Percentiles rank a stretch among this genome's conserved stretches.
Evolutionary conservation across 1,140 invertebrate genomes (phyloP).

Genomic region (Atta cephalotes): DNA sequence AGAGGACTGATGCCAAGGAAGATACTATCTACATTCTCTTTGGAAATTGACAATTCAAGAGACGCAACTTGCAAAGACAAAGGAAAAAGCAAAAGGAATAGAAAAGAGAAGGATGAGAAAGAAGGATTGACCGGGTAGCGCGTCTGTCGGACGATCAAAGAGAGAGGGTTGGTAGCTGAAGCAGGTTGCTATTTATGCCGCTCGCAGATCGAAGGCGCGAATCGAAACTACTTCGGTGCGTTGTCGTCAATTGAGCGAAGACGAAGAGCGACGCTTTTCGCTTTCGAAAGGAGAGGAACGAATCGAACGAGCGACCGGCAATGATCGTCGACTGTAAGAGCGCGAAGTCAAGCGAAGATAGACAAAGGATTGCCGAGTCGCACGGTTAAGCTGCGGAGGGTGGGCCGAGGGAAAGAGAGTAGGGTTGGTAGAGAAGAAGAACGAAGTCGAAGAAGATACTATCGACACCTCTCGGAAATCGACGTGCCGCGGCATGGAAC

Average conservation of each 20-base stretch:
- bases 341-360: constrained; percentile 56
- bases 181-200: constrained; percentile 55
- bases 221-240: constrained; percentile 48
- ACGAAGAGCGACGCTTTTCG: constrained; percentile 58
- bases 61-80: constrained; percentile 18
- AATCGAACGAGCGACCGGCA: constrained; percentile 29
- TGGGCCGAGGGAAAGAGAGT: background rate
- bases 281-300: constrained; percentile 38
- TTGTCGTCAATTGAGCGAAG: constrained; percentile 59
- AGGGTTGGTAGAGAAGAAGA: constrained; percentile 8
- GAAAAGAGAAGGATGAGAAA: background rate
- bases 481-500: constrained; percentile 63
- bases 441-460: constrained; percentile 61
- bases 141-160: constrained; percentile 66
- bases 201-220: constrained; percentile 59
- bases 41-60: constrained; percentile 59
- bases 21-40: constrained; percentile 57
- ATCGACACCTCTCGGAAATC: constrained; percentile 70
- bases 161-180: constrained; percentile 41
- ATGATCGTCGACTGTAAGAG: constrained; percentile 37
- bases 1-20: constrained; percentile 14
- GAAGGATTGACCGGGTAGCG: constrained; percentile 58
- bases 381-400: constrained; percentile 15
- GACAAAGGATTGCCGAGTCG: constrained; percentile 62
- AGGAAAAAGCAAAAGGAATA: constrained; percentile 35